Evolutionary conservation across 2,797 vertebrate genomes (phyloP), one percentile per base, ranked within the genome.

Genomic region (Bufotes viridis): DNA sequence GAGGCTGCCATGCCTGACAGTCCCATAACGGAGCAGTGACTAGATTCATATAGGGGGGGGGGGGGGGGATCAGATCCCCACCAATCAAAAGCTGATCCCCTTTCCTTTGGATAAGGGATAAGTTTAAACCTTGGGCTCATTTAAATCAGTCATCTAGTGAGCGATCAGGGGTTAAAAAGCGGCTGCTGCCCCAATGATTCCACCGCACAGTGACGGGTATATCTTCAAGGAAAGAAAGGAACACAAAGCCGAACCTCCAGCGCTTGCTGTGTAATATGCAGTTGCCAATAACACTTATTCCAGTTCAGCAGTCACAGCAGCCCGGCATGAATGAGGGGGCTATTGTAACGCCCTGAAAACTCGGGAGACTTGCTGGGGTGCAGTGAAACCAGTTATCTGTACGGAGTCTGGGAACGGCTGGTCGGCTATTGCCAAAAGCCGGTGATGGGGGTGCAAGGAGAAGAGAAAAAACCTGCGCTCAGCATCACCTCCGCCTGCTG

Each of bases 301-400:
- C 91, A 93, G 92, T 81, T 94, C 93, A 92, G 82, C 84, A 92
- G 91, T 92, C 91, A 90, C 91, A 92, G 91, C 78, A 90, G 91
- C 89, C 89, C 17, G 85, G 91, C 53, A 90, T 89, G 90, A 92
- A 84, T 65, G 90, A 92, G 89, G 83, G 81, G 92, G 91, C 91
- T 91, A 91, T 90, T n/a, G 91, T 42, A 93, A 92, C 92, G 92
- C 90, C 90, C 88, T 90, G 90, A 91, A 90, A 91, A 93, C 91
- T 92, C 90, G 85, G 72, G 85, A 92, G 91, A 89, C 91, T 93
- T 91, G 67, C 74, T 82, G 91, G 93, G 91, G 88, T 88, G 94
- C 91, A 92, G 92, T 83, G 82, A 91, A 89, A 87, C 84, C 78
- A 88, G 90, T 92, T 90, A 91, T 57, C 92, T 93, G 90, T 42